A percentile compares a stretch with the other conserved stretches of the same genome.
phyloP scores from a whole-genome alignment of 2,797 vertebrate species.

The Potorous gilbertii region DNA sequence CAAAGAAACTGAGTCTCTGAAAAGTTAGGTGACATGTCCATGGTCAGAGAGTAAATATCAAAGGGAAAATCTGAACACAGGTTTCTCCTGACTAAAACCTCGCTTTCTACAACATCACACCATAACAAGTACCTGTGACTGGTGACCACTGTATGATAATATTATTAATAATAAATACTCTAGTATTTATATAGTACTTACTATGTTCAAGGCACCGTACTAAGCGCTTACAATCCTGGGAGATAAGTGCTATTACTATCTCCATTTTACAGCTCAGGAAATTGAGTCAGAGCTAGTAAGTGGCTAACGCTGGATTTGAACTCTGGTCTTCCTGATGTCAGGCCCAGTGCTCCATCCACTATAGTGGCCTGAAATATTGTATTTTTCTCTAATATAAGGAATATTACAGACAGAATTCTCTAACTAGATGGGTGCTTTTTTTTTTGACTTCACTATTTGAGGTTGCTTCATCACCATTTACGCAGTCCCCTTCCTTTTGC shows the following conservation, averaged over 20 bases:
- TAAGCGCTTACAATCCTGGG: too few relatives aligned
- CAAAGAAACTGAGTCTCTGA: background rate
- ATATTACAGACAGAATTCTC: background rate
- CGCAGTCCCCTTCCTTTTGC: too few relatives aligned
- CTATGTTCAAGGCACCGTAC: background rate
- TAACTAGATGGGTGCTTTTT: background rate
- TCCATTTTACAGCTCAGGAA: background rate
- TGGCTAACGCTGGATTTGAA: background rate
- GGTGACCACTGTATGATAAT: too few relatives aligned
- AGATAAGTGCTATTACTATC: background rate
- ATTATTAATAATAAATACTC: background rate
- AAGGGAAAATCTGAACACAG: background rate
- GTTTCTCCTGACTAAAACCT: background rate
- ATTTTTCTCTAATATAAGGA: background rate
- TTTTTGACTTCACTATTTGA: background rate
- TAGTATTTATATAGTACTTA: background rate
- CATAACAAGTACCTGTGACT: background rate
- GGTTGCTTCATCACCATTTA: background rate
- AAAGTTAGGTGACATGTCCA: background rate
- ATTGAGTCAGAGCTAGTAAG: background rate
- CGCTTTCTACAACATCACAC: background rate
- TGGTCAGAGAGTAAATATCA: background rate
- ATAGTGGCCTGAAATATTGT: background rate
- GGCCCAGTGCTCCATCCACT: background rate
- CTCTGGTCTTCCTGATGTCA: background rate